A percentile compares a stretch with the other conserved stretches of the same genome.
Conservation (phyloP, 2,888 invertebrate genomes). For the Mythimna impura region DNA sequence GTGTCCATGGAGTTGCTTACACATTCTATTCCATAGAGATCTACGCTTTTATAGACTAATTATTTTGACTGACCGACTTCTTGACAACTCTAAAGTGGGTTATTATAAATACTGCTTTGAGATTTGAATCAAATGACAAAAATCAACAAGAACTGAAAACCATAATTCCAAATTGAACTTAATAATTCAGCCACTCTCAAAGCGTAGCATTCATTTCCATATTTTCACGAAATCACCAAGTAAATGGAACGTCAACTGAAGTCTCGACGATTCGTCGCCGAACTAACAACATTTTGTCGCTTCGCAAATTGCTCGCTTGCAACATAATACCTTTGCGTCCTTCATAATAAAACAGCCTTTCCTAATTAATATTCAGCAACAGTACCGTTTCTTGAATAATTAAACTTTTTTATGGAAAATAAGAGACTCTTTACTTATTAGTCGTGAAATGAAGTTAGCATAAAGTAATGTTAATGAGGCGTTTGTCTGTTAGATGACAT, state of each 20-base stretch:
- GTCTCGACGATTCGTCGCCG: conserved; percentile 45
- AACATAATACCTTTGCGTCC: conserved; percentile 62
- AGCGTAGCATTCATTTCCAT: conserved; percentile 47
- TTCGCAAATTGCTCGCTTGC: conserved; percentile 65
- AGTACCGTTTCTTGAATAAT: conserved; percentile 65
- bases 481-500: conserved; percentile 51
- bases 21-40: too few relatives aligned
- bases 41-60: too few relatives aligned
- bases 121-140: not conserved
- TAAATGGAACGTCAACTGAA: conserved; percentile 54
- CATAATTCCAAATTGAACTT: conserved; percentile 19
- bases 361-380: conserved; percentile 65
- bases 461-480: conserved; percentile 61
- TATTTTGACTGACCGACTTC: too few relatives aligned
- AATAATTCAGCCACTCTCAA: conserved; percentile 24
- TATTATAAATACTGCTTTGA: too few relatives aligned
- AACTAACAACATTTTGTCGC: conserved; percentile 66
- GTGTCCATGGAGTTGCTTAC: too few relatives aligned
- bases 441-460: conserved; percentile 63
- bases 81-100: too few relatives aligned
- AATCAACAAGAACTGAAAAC: not conserved
- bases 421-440: conserved; percentile 62
- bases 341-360: conserved; percentile 61
- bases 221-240: conserved; percentile 55
- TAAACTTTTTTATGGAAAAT: conserved; percentile 67